Base-by-base conservation (phyloP, 64 coral and sea anemone species). In the Montipora foliosa region DNA sequence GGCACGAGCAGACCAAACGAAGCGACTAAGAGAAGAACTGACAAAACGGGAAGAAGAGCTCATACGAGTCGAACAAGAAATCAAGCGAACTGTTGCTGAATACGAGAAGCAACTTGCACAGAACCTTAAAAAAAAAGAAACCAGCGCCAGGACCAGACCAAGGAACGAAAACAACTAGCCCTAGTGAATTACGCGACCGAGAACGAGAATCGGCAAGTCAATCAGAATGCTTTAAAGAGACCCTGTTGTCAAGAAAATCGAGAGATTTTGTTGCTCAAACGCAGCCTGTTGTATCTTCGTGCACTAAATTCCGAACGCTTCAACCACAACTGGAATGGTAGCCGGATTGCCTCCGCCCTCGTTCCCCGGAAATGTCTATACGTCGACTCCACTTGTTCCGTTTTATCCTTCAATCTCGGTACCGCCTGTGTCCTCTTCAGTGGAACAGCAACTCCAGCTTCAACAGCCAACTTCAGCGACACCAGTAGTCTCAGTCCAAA, bases 11-110 rank as follows among this genome's bases (percentile, higher is more conserved):
- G 48, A 77, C 11, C 87, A 89, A 24, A 17, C 44, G 10, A 62
- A 86, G 17, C 21, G 21, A 53, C 73, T 89, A 14, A 29, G 57
- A 77, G 74, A 89, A 48, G 73, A 89, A 29, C 10, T 89, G 0
- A 50, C 16, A 44, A 49, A 20, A 59, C 88, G 48, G 67, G 76
- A 80, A 79, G 9, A 80, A 16, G 88, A 90, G 53, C 25, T 90
- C 59, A 67, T 7, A 19, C 37, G 21, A 68, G 44, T 90, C 44
- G 19, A 16, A 69, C 59, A 49, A 17, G 74, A 78, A 10, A 8
- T 90, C 15, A 77, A 79, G 62, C 17, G 17, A 80, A 89, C 75
- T 1, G 44, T 60, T 14, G 75, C 75, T 14, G 87, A 79, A 75
- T 89, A 37, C 24, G 50, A 78, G 47, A 81, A 58, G 25, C 48